Conservation (phyloP, 2,113 vertebrate genomes). For the Megaceryle maxima region DNA sequence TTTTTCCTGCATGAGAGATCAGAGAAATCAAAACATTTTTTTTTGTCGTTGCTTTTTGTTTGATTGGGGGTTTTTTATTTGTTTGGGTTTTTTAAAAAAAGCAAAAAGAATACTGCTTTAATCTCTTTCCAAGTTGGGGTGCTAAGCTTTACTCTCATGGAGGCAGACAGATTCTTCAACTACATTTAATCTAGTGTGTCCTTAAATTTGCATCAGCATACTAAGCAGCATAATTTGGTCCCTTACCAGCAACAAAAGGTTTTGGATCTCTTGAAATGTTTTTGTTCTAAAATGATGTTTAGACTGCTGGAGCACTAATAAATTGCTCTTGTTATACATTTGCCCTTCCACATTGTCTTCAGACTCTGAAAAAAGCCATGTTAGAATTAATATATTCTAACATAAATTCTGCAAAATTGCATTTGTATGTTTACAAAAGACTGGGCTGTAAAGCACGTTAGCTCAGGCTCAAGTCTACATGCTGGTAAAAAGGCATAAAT, state of each 20-base stretch:
- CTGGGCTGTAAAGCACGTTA: not conserved
- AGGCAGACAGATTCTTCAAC: not conserved
- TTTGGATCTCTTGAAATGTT: not conserved
- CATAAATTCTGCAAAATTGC: not conserved
- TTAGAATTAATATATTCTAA: not conserved
- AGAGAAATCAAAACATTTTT: not conserved
- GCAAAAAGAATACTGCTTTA: not conserved
- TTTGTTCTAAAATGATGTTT: not conserved
- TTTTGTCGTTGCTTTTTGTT: too few species aligned
- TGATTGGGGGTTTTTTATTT: not conserved
- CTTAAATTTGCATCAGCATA: not conserved
- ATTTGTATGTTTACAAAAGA: not conserved
- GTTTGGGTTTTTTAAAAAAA: not conserved
- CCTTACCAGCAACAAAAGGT: not conserved
- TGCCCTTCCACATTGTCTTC: not conserved
- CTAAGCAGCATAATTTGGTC: not conserved
- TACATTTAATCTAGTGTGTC: not conserved
- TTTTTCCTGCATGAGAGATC: not conserved
- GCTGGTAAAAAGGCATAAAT: not conserved
- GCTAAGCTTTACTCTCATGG: not conserved
- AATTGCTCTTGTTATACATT: not conserved
- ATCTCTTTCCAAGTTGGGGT: not conserved
- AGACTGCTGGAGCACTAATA: not conserved
- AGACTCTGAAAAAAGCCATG: not conserved
- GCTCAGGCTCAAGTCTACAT: rapidly evolving